These are phyloP conservation scores for Pseudomyrmex flavicornis DNA, from an alignment of 1,140 invertebrate genomes.

Conservation along the genomic window DNA sequence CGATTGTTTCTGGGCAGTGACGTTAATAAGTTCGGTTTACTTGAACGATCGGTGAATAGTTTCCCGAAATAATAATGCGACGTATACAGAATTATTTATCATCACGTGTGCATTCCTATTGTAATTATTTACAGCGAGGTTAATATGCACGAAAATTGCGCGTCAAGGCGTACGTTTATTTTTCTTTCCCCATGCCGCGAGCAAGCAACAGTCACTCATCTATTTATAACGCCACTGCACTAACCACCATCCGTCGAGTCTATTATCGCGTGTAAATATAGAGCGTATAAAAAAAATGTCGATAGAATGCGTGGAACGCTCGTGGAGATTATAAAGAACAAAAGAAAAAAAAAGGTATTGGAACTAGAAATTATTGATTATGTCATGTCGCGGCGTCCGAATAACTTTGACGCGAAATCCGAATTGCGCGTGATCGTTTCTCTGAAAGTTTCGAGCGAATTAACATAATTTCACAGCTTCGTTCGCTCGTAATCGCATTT, in stretches of 20 bases:
- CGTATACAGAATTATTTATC: not conserved
- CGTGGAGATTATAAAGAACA: not conserved
- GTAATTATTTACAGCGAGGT: conserved; percentile 12
- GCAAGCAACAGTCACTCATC: conserved; percentile 57
- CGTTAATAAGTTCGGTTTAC: conserved; percentile 22
- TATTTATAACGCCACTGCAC: conserved; percentile 53
- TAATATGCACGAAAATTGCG: conserved; percentile 21
- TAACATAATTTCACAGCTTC: not conserved
- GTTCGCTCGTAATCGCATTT: not conserved
- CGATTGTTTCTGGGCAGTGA: conserved; percentile 21
- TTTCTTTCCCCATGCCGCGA: conserved; percentile 37
- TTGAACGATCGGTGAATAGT: not conserved
- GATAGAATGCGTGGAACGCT: conserved; percentile 31
- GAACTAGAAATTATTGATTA: conserved; percentile 3
- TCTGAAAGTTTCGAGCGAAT: not conserved
- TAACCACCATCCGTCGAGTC: conserved; percentile 57
- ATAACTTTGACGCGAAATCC: too few relatives aligned
- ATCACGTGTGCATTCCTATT: not conserved
- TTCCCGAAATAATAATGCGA: too few relatives aligned
- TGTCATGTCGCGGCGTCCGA: too few relatives aligned
- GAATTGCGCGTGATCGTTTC: too few relatives aligned
- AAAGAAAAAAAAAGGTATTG: not conserved
- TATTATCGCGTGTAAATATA: conserved; percentile 60
- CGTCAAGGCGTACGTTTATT: conserved; percentile 48
- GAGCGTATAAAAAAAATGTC: conserved; percentile 41